Evolutionary conservation across 2,888 invertebrate species (phyloP), one percentile per base, ranked within the genome.

Genomic region (Hipparchia sbordonii): DNA sequence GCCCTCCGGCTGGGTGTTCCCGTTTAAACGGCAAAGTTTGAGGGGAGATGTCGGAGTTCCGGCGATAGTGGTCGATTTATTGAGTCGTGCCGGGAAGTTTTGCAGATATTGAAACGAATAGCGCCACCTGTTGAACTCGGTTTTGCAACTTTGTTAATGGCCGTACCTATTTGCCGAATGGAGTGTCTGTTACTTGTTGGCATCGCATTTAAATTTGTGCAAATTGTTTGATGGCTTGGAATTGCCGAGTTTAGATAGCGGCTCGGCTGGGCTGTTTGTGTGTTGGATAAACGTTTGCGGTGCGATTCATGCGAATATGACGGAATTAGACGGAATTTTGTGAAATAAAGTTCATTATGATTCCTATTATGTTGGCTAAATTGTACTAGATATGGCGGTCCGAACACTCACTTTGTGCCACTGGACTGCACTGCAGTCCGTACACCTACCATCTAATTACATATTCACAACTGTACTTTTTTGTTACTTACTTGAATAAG

Each of bases 101-200:
- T 89, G 91, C 87, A 89, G 91, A 90, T 92, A 93, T 92, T 93
- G 92, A 93, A 93, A 92, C 89, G 91, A 92, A 92, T 91, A 86
- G 88, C 86, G 86, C 88, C 91, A 93, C 93, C 92, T 93, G 93
- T 93, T 92, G 92, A 87, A 80, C 83, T 80, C 84, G 81, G 84
- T 85, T 71, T 86, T 84, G 88, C 87, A 89, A 91, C 87, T 91
- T 90, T 82, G 89, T 87, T 92, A 93, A 92, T 91, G 86, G 89
- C 82, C 81, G 83, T 84, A 84, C 83, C 86, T 85, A 85, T 88
- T 87, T 84, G 83, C 76, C 76, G 82, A 84, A 86, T 85, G 83
- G 84, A 84, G 68, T 76, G 82, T 82, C 84, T 82, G 75, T 78
- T 78, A 77, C 74, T 67, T 77, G 77, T 76, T 76, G 74, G 77